A percentile compares a stretch with the other conserved stretches of the same genome.
Conservation (phyloP, 2,113 vertebrate species). For the Octodon degus region DNA sequence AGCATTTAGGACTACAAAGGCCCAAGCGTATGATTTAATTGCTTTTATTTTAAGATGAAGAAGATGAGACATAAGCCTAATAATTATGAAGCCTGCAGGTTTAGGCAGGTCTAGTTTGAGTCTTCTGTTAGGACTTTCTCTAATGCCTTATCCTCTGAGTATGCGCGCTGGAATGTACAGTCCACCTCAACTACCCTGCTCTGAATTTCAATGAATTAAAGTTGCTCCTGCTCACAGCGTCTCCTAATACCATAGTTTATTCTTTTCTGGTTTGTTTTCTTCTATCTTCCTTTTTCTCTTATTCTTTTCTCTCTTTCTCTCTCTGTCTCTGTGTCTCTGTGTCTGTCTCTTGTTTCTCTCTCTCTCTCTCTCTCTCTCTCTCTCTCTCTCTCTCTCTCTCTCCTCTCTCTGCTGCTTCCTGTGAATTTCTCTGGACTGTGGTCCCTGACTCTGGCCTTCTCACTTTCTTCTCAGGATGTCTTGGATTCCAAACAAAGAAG, state of each 20-base stretch:
- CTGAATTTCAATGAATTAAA: background rate
- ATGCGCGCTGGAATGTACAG: too few relatives aligned
- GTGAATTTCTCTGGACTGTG: background rate
- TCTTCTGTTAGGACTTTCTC: background rate
- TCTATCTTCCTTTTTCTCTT: background rate
- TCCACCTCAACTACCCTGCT: background rate
- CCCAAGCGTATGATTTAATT: background rate
- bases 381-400: background rate
- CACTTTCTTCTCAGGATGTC: background rate
- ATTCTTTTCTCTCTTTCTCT: background rate
- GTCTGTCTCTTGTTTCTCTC: too few relatives aligned
- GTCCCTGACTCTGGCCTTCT: background rate
- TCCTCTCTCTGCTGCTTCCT: background rate
- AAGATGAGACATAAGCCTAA: background rate
- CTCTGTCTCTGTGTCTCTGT: background rate
- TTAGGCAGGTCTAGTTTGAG: background rate
- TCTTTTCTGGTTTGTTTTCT: background rate
- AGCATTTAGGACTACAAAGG: background rate
- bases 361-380: background rate
- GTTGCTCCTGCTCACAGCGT: background rate
- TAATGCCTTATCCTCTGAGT: background rate
- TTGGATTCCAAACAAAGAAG: background rate
- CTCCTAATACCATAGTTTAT: background rate
- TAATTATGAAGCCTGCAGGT: background rate
- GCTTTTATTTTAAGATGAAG: conserved; percentile 47